Conservation (phyloP, 1,140 invertebrate genomes). For the Hyposmocoma kahamanoa region DNA sequence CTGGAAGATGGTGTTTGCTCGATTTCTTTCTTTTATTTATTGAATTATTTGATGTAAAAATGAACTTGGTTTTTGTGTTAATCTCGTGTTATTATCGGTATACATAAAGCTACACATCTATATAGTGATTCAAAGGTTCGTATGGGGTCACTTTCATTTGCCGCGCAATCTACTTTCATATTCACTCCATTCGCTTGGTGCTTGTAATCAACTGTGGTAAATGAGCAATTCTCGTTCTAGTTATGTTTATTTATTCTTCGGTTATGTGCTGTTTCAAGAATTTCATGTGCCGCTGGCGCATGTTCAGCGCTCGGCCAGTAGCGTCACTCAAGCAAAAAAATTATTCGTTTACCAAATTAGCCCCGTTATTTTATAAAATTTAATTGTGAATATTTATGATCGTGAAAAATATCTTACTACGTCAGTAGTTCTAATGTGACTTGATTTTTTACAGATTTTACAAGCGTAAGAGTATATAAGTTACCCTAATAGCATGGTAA, state of each 20-base stretch:
- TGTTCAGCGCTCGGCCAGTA: too few species aligned
- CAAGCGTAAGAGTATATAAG: too few species aligned
- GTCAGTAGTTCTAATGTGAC: too few species aligned
- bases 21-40: constrained; percentile 1
- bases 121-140: not conserved
- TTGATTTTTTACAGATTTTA: too few species aligned
- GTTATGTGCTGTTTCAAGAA: not conserved
- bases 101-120: not conserved
- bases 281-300: too few species aligned
- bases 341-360: too few species aligned
- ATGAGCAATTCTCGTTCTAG: too few species aligned
- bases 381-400: too few species aligned
- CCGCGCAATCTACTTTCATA: constrained; percentile 34
- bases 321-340: too few species aligned
- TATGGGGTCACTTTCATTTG: constrained; percentile 12
- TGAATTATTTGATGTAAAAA: not conserved
- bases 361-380: too few species aligned
- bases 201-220: not conserved
- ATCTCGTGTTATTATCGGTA: not conserved
- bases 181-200: constrained; percentile 1
- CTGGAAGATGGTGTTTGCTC: constrained; percentile 2
- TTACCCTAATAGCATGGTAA: too few species aligned
- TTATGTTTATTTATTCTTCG: not conserved
- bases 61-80: not conserved
- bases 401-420: too few species aligned